Base-by-base conservation (phyloP, 2,113 vertebrate species). In the Rhinopithecus roxellana region DNA sequence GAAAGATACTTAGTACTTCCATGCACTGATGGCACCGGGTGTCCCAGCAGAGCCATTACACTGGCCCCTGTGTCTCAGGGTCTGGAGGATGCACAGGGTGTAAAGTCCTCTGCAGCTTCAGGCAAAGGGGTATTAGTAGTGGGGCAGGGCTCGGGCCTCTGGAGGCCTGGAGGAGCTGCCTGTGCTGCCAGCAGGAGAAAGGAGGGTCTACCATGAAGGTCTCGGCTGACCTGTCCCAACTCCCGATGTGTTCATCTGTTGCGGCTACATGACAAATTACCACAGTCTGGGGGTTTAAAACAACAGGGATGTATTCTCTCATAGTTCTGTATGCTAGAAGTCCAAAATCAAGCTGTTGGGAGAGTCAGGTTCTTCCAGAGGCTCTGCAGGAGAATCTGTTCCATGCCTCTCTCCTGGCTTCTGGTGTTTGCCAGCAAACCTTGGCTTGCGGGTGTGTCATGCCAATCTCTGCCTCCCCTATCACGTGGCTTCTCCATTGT, bases 121-220 rank as follows among this genome's bases (percentile, higher is more conserved):
- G 74, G 59, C 3, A 27, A 32, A 50, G 4, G 40, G 59, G 12
- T 32, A 2, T 22, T 0, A 0, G 57, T 25, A 12, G 17, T 52
- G 25, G 50, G 23, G 40, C 1, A 6, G 32, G 27, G 23, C 43
- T 72, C 48, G 6, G 45, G 80, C 18, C 40, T 22, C 38, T 70
- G 35, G 40, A 35, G 52, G 50, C 59, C 72, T 40, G 32, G 52
- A 8, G 9, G 43, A 12, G 16, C 25, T 6, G 2, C 3, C 0
- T 0, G 0, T 20, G 32, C 3, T 2, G 23, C 52, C 25, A 10
- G 27, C 61, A 8, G 50, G 12, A 52, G 57, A 43, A 40, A 67
- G 32, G 57, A 12, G 48, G 4, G 32, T 64, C 69, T 8, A 0
- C 27, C 7, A 0, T 0, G 32, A 2, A 38, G 48, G 35, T 17